Evolutionary conservation across 1,140 invertebrate genomes (phyloP).

Genomic region (Limonius californicus): DNA sequence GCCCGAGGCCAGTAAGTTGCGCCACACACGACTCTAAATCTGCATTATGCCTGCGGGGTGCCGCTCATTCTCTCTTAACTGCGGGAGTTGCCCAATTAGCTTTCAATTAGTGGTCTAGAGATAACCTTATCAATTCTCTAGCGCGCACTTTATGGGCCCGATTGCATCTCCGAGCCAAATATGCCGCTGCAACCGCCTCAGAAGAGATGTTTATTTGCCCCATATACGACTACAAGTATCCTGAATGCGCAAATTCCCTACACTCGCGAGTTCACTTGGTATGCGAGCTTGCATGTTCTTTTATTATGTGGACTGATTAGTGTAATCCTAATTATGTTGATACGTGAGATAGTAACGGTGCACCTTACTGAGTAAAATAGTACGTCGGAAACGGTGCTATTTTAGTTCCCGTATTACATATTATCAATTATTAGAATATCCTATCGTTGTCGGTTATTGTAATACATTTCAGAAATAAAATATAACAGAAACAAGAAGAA

Average conservation of each 20-base stretch:
- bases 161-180: conserved; percentile 22
- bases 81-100: conserved; percentile 43
- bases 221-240: conserved; percentile 16
- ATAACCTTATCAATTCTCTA: conserved; percentile 43
- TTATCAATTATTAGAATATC: too few species aligned
- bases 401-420: too few species aligned
- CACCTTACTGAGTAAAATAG: not conserved
- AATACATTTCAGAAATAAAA: too few species aligned
- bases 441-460: too few species aligned
- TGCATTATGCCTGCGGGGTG: conserved; percentile 38
- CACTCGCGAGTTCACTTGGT: conserved; percentile 23
- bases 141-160: conserved; percentile 34
- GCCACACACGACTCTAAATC: conserved; percentile 40
- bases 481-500: too few species aligned
- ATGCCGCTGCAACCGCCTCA: conserved; percentile 20
- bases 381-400: too few species aligned
- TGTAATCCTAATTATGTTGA: conserved; percentile 29
- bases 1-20: conserved; percentile 32
- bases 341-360: conserved; percentile 28
- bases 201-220: conserved; percentile 16
- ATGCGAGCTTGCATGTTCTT: conserved; percentile 31
- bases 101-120: conserved; percentile 45
- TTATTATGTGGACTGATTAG: conserved; percentile 34
- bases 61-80: conserved; percentile 38
- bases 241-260: conserved; percentile 14